Base-by-base conservation (phyloP, 2,888 invertebrate genomes). In the Calliscelio sp. region DNA sequence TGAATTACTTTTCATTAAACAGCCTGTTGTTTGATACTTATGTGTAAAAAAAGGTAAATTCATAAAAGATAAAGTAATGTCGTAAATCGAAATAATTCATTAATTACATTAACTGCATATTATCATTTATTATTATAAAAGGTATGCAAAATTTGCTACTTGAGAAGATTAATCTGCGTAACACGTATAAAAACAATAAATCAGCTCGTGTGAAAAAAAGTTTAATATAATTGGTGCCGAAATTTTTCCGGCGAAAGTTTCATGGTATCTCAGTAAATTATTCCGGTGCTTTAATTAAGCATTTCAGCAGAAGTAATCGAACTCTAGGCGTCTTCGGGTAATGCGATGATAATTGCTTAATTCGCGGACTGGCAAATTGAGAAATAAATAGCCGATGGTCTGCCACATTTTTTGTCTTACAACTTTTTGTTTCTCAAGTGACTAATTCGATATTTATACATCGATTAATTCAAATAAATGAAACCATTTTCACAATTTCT, bases 301-400 rank as follows among this genome's bases (percentile, higher is more conserved):
- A 70, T 78, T 70, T 78, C 20, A 28, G 49, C 68, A 41, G 1
- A 44, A 63, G 71, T 38, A 35, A 71, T 71, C 79, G 65, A 71
- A 71, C 28, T 51, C 38, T 61, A 41, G 38, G 55, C 53, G 61
- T 70, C 70, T 74, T 68, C 44, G 16, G 53, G 55, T 74, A 65
- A 77, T 57, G 75, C 32, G 53, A 73, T 79, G 86, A 86, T 85
- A 77, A 86, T 84, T 85, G 78, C 74, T 68, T 81, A 80, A 86
- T 81, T 75, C 66, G 71, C 38, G 14, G 53, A 80, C 53, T 61
- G 85, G 82, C 86, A 79, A 86, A 85, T 86, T 81, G 71, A 82
- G 71, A 87, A 89, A 88, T 86, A 86, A 86, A 88, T 86, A 83
- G 79, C 71, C 71, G 51, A 49, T 35, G 41, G 63, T 32, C 51